phyloP scores from a whole-genome alignment of 2,113 vertebrate species.

The Halcyon malimbica region DNA sequence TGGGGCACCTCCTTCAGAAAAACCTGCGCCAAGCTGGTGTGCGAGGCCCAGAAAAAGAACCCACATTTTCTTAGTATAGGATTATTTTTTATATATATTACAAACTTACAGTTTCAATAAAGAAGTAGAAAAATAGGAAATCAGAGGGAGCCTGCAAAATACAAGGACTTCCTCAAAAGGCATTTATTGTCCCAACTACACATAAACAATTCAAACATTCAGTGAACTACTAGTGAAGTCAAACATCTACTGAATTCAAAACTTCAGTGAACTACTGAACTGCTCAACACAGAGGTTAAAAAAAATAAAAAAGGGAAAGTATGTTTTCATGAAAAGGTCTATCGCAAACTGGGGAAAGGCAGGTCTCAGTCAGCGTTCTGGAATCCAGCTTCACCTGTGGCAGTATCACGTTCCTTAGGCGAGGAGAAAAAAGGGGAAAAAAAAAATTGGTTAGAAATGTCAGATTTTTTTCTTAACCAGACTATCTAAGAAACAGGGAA shows the following conservation, averaged over 20 bases:
- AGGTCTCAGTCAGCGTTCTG: constrained; percentile 61
- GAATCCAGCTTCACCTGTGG: constrained; percentile 78
- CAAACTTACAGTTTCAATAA: no score
- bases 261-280: constrained; percentile 1
- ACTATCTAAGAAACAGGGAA: not conserved
- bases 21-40: not conserved
- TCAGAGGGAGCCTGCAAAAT: no score
- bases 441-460: not conserved
- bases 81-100: no score
- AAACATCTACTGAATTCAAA: not conserved
- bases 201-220: no score
- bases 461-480: not conserved
- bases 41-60: not conserved
- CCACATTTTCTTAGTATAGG: no score
- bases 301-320: not conserved
- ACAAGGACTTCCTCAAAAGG: no score
- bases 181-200: no score
- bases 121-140: no score
- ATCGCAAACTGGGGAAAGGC: not conserved
- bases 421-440: not conserved
- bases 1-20: not conserved
- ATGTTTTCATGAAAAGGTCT: not conserved
- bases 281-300: not conserved
- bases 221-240: no score
- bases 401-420: constrained; percentile 85